Evolutionary conservation across 23 tunicate species (phyloP), one percentile per base, ranked within the genome.

Genomic region (Halocynthia aurantium): DNA sequence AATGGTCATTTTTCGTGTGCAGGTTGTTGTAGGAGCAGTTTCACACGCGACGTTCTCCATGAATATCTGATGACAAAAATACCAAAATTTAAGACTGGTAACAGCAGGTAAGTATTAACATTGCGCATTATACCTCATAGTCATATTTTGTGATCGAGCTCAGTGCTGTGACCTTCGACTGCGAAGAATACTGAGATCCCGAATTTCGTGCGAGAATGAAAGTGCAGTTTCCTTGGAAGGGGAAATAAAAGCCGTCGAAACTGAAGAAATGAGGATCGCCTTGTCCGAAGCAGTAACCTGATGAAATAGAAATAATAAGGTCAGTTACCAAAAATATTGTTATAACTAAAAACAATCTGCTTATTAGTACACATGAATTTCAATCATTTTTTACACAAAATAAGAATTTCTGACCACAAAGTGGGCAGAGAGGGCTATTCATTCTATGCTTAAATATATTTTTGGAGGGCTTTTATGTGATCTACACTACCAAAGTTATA

Each of bases 191-290:
- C 31, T 22, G 17, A 21, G 60, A 51, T 12, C 78, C 63, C 10
- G 67, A 54, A 53, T 53, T 53, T 22, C 96, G 89, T 61, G 99
- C 88, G 53, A 96, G 52, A 12, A 96, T 93, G 61, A 90, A 96
- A 13, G 99, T 96, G 80, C 99, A 96, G 72, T 96, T 83, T 17
- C 99, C 99, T 74, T 96, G 96, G 88, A 96, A 96, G 52, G 96
- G 96, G 75, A 85, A 96, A 62, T 87, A 85, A 53, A 82, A 85
- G 6, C 99, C 99, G 62, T 96, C 99, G 53, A 96, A 96, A 0
- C 96, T 85, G 87, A 91, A 90, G 80, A 90, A 96, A 71, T 96
- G 99, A 6, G 96, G 96, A 71, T 92, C 98, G 51, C 98, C 98
- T 78, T 92, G 98, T 11, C 98, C 98, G 77, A 92, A 92, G 86